Evolutionary conservation across 2,888 invertebrate genomes (phyloP), one percentile per base, ranked within the genome.

Genomic region (Polylopha cassiicola): DNA sequence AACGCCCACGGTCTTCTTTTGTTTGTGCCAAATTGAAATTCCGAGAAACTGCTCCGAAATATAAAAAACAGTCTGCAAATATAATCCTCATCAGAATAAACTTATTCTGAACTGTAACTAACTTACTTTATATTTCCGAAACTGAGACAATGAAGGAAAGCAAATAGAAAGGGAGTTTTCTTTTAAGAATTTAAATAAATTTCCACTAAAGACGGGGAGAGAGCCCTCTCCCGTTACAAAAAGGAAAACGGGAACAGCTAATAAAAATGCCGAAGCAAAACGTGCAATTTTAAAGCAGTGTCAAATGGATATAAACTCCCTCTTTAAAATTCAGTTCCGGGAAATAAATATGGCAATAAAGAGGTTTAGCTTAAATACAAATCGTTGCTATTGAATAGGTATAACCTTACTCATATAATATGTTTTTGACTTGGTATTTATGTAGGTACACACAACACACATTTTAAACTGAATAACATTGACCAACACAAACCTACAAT

Each of bases 141-240:
- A 56, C 59, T 58, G 58, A 49, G 55, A 47, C 48, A 63, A 53
- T 49, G 50, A 48, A 58, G 57, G 52, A 65, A 65, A 53, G 65
- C 62, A 62, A 47, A 43, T 65, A 69, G 63, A 62, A 59, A 55
- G 51, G 45, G 64, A 73, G 69, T 71, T 67, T 73, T 69, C 71
- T 65, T 73, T 68, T 58, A 68, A 67, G 73, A 78, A 82, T 82
- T 84, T 80, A 77, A 84, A 84, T 82, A 82, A 78, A 78, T 77
- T 73, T 67, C 59, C 65, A 64, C 57, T 68, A 55, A 62, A 65
- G 66, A 64, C 11, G 31, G 66, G 69, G 72, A 56, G 65, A 54
- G 58, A 46, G 55, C 43, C 50, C 57, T 61, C 63, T 84, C 79
- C 58, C 63, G 68, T 84, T 82, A 72, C 81, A 68, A 63, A 77